Conservation (phyloP, 2,888 invertebrate genomes). For the Anoplius nigerrimus region DNA sequence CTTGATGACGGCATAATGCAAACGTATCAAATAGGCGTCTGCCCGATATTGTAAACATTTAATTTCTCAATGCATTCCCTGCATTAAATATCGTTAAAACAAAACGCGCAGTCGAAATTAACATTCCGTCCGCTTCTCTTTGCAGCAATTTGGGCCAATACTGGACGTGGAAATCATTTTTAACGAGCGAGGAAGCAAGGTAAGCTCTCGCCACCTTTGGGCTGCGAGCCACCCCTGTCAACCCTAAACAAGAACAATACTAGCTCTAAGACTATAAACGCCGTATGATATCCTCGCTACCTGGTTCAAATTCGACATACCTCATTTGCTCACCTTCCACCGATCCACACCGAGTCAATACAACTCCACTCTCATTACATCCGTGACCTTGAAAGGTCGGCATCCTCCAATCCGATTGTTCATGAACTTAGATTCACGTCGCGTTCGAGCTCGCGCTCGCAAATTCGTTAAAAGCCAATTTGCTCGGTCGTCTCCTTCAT, state of each 20-base stretch:
- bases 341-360: slow-evolving; percentile 27
- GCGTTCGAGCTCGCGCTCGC: neutral
- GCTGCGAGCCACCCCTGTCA: slow-evolving; percentile 63
- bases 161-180: slow-evolving; percentile 99
- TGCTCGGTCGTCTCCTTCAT: neutral
- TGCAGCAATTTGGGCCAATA: slow-evolving; percentile 98
- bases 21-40: too few species aligned
- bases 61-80: too few species aligned
- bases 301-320: neutral
- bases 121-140: slow-evolving; percentile 34
- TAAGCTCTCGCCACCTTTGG: slow-evolving; percentile 78
- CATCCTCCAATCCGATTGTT: neutral
- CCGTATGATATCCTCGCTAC: slow-evolving; percentile 33
- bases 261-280: slow-evolving; percentile 41
- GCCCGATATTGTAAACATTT: too few species aligned
- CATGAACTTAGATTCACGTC: too few species aligned
- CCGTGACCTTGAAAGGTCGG: too few species aligned
- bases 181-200: slow-evolving; percentile 99
- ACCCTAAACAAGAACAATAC: slow-evolving; percentile 50
- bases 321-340: too few species aligned
- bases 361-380: too few species aligned
- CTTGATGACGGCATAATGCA: too few species aligned
- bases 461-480: neutral
- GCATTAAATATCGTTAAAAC: too few species aligned
- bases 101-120: too few species aligned